Evolutionary conservation across 2,797 vertebrate genomes (phyloP), one percentile per base, ranked within the genome.

Genomic region (Propithecus deckenii): DNA sequence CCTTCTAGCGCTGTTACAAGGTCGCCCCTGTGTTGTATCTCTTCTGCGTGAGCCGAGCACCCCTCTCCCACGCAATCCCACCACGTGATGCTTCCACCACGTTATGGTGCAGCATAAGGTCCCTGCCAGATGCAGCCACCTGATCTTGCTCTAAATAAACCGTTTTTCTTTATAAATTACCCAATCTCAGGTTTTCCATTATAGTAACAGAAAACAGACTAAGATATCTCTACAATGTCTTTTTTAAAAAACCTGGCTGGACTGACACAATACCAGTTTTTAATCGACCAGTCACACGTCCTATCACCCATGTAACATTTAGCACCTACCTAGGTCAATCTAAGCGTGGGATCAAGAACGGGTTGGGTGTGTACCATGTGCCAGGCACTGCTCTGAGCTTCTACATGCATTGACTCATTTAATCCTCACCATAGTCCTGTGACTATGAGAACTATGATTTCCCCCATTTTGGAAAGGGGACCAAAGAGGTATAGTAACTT

Each of bases 301-400:
- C 30, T 18, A 3, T 17, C 13, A 69, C n/a, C 7, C 14, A 41
- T 0, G 0, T 0, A 22, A 35, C 32, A 32, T 0, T 1, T 1
- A 6, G 28, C 6, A 8, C 14, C 13, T 18, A 2, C 50, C 38
- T 2, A 23, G 80, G 78, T 48, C 67, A 6, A 0, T 18, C 43
- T 30, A 12, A 14, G 38, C 10, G 4, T 0, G 2, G 23, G 48
- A 30, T n/a, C 25, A 18, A 18, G 55, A 25, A 11, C 0, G 0
- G 23, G 35, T 18, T n/a, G n/a, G n/a, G 67, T 18, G 5, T 20
- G 28, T 2, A 14, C 59, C 18, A 17, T 0, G 0, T 25, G 67
- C 32, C 12, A 7, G 28, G 28, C 22, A 28, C 75, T 9, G 4
- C 7, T 35, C 38, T 3, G 5, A 41, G 57, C 5, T 30, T 18